A percentile compares a stretch with the other conserved stretches of the same genome.
Evolutionary conservation across 1,140 invertebrate species (phyloP).

Genomic region (Zophobas atratus): DNA sequence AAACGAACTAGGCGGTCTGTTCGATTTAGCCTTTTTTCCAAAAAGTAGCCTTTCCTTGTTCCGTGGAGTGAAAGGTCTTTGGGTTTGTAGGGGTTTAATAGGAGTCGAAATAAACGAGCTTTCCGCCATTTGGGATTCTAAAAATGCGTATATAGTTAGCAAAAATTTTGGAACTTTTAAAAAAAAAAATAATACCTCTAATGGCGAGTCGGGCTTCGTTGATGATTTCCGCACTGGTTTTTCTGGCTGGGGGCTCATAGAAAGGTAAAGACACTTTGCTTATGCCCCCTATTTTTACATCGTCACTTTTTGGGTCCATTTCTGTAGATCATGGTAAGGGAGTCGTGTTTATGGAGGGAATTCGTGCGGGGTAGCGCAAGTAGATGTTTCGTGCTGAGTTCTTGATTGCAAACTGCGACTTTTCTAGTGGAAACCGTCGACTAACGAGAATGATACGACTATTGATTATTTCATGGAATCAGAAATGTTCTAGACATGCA

Average conservation of each 20-base stretch:
- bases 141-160: constrained; percentile 18
- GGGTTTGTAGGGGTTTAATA: constrained; percentile 74
- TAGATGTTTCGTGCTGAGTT: constrained; percentile 4
- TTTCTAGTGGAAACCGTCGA: constrained; percentile 31
- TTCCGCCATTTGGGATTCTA: constrained; percentile 64
- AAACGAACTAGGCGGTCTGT: constrained; percentile 84
- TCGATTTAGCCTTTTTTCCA: constrained; percentile 72
- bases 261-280: constrained; percentile 59
- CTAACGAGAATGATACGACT: constrained; percentile 46
- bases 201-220: constrained; percentile 81
- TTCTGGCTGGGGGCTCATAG: constrained; percentile 66
- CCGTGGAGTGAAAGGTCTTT: constrained; percentile 85
- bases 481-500: constrained; percentile 53
- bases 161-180: constrained; percentile 22
- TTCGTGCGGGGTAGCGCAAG: background rate
- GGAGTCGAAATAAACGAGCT: constrained; percentile 61
- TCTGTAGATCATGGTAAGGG: constrained; percentile 25
- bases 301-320: constrained; percentile 57
- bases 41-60: constrained; percentile 82
- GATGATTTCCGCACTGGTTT: constrained; percentile 85
- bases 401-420: constrained; percentile 34
- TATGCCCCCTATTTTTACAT: constrained; percentile 51
- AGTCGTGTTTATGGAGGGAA: background rate
- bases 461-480: constrained; percentile 56
- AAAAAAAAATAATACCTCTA: constrained; percentile 59